Percentiles rank a stretch among this genome's conserved stretches.
phyloP scores from a whole-genome alignment of 2,113 vertebrate species.

The Chrysochloris asiatica region DNA sequence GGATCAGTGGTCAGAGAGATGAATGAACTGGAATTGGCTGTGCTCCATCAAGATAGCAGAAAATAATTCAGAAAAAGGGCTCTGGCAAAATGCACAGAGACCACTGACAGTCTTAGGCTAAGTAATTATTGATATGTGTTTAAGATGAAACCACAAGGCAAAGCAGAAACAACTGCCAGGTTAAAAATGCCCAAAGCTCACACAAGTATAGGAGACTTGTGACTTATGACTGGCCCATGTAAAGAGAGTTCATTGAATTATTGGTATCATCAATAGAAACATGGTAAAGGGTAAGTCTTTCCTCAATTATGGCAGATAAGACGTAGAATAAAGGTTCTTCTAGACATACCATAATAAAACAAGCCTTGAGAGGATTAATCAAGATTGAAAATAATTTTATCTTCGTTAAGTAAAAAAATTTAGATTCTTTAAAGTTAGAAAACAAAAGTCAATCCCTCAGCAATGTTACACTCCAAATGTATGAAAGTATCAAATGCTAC shows the following conservation, averaged over 20 bases:
- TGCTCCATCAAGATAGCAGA: background rate
- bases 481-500: background rate
- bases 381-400: background rate
- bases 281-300: background rate
- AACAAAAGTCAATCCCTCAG: background rate
- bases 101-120: background rate
- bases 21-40: background rate
- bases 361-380: background rate
- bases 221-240: background rate
- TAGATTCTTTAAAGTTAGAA: background rate
- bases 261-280: rapidly evolving
- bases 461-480: no score
- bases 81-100: rapidly evolving
- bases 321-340: background rate
- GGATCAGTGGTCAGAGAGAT: rapidly evolving
- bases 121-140: background rate
- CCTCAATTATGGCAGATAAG: background rate
- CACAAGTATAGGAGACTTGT: no score
- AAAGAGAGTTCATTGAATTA: background rate
- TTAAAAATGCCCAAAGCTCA: background rate
- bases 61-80: background rate
- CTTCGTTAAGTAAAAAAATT: background rate
- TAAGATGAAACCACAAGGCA: background rate
- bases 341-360: no score
- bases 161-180: background rate